Conservation (phyloP, 2,888 invertebrate species). For the Drosophila infuscata region DNA sequence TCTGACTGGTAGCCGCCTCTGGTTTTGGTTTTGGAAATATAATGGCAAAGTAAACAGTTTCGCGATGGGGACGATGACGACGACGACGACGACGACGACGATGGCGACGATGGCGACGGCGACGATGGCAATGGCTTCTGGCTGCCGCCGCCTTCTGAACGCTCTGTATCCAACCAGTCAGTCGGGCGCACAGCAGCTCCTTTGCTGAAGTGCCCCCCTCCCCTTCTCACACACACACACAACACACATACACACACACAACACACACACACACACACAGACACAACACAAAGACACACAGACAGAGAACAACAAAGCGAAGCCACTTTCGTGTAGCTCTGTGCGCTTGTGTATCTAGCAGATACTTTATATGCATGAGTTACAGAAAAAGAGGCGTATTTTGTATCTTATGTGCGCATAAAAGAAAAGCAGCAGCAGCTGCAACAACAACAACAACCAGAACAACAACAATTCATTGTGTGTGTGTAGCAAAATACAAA, state of each 20-base stretch:
- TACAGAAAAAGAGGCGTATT: conserved; percentile 77
- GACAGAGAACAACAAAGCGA: conserved; percentile 35
- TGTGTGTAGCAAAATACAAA: conserved; percentile 62
- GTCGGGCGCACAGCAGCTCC: conserved; percentile 22
- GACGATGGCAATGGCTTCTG: conserved; percentile 52
- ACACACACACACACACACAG: neutral
- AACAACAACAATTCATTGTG: conserved; percentile 25
- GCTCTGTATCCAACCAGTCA: conserved; percentile 17
- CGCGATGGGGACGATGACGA: conserved; percentile 49
- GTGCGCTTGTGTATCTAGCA: conserved; percentile 75
- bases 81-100: neutral
- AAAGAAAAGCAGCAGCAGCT: conserved; percentile 50
- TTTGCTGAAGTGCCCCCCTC: conserved; percentile 27
- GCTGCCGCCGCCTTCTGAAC: conserved; percentile 43
- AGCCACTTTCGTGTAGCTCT: conserved; percentile 54
- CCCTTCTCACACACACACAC: neutral
- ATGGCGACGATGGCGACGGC: conserved; percentile 17
- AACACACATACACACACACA: neutral
- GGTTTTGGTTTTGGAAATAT: conserved; percentile 63
- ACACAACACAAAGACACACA: conserved; percentile 10
- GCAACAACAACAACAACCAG: conserved; percentile 14
- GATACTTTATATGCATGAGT: conserved; percentile 81
- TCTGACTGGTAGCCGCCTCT: conserved; percentile 54
- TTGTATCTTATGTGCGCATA: conserved; percentile 63
- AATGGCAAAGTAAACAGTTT: conserved; percentile 75